A percentile compares a stretch with the other conserved stretches of the same genome.
phyloP scores from a whole-genome alignment of 2,797 vertebrate species.

The Alectoris magna region DNA sequence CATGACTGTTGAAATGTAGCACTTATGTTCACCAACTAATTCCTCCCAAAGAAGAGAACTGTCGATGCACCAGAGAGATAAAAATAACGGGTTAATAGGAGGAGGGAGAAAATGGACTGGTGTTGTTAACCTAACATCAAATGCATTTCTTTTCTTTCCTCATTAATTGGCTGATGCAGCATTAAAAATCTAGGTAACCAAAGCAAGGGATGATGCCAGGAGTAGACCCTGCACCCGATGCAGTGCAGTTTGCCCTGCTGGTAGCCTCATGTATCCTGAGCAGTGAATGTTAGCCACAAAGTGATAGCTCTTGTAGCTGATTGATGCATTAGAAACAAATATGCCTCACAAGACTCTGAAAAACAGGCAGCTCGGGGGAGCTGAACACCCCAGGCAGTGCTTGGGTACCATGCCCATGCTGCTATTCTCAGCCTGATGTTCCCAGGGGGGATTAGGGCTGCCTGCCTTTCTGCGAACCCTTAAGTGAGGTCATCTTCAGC shows the following conservation, averaged over 20 bases:
- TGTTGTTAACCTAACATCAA: background rate
- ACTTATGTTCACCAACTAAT: constrained; percentile 26
- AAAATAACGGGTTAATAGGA: background rate
- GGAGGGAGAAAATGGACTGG: background rate
- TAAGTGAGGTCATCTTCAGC: constrained; percentile 25
- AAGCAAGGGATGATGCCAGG: background rate
- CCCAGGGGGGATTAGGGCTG: constrained; percentile 40
- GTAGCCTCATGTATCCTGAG: background rate
- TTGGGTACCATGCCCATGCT: background rate
- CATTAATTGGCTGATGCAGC: background rate
- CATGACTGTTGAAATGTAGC: background rate
- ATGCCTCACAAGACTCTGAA: background rate
- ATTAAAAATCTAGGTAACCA: background rate
- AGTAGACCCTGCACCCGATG: background rate
- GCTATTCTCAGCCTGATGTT: constrained; percentile 16
- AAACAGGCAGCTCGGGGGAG: background rate
- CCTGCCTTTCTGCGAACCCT: constrained; percentile 1
- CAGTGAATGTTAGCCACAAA: background rate
- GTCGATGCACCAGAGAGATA: background rate
- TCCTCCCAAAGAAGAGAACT: background rate
- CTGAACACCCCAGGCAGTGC: background rate
- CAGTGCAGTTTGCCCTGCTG: background rate
- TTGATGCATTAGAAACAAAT: background rate
- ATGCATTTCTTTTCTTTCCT: background rate
- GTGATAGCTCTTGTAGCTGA: background rate